phyloP scores from a whole-genome alignment of 2,113 vertebrate genomes.

The Marmota monax region DNA sequence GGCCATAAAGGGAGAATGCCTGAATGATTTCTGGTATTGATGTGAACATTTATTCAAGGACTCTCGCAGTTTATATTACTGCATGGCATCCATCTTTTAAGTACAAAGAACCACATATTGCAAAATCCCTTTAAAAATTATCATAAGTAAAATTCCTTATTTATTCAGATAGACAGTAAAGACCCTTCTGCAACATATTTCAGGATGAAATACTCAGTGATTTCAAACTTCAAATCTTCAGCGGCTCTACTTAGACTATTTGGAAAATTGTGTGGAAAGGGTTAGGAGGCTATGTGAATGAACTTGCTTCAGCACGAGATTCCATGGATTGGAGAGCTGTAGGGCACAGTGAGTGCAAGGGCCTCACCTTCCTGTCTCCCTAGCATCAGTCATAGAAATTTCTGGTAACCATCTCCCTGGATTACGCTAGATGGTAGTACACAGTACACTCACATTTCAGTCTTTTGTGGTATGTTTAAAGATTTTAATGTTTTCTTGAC shows the following conservation, averaged over 20 bases:
- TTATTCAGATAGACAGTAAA: constrained; percentile 40
- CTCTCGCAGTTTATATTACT: neutral
- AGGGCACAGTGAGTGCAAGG: neutral
- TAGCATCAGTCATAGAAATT: neutral
- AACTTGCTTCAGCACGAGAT: neutral
- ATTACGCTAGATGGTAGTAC: neutral
- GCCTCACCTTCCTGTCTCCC: neutral
- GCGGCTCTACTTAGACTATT: neutral
- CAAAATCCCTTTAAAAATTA: neutral
- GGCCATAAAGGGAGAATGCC: neutral
- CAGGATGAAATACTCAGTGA: neutral
- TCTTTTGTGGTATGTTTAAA: constrained; percentile 43
- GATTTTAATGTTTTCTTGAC: constrained; percentile 57
- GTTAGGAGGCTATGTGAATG: neutral
- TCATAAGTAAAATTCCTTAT: constrained; percentile 3
- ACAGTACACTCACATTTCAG: constrained; percentile 25
- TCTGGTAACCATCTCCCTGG: neutral
- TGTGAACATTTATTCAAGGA: neutral
- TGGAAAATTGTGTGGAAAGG: neutral
- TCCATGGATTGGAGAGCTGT: neutral
- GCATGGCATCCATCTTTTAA: neutral
- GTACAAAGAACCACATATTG: neutral
- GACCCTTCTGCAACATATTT: neutral
- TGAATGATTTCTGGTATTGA: neutral
- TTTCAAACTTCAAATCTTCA: constrained; percentile 33